phyloP scores from a whole-genome alignment of 2,888 invertebrate genomes.

The Cantharis rustica region DNA sequence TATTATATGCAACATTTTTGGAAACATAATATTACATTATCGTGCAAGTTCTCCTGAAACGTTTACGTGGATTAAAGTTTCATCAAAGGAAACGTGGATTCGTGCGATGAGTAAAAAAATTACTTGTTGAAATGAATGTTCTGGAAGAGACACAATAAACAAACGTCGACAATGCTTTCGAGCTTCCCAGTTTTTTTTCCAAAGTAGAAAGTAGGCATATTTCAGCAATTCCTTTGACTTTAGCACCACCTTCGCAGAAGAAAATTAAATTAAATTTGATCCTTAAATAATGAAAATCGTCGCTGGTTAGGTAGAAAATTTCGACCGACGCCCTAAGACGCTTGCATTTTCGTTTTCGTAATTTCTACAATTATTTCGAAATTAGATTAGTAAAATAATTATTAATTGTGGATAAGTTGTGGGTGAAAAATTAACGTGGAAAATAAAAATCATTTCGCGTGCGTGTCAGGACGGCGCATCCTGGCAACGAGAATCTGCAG shows the following conservation, averaged over 20 bases:
- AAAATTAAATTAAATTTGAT: background rate
- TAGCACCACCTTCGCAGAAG: background rate
- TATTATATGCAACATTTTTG: background rate
- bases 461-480: conserved; percentile 32
- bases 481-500: conserved; percentile 31
- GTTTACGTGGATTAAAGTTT: background rate
- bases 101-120: background rate
- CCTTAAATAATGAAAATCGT: background rate
- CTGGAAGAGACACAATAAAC: background rate
- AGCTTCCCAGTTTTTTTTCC: background rate
- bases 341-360: background rate
- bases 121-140: background rate
- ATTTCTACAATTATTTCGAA: background rate
- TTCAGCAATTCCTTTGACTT: background rate
- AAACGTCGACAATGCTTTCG: background rate
- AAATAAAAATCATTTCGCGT: conserved; percentile 7
- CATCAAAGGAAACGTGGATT: background rate
- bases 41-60: background rate
- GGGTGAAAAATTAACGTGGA: background rate
- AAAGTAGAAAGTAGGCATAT: background rate
- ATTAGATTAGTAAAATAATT: background rate
- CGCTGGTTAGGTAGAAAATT: background rate
- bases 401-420: background rate
- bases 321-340: background rate
- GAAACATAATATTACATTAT: background rate